Evolutionary conservation across 2,888 invertebrate genomes (phyloP).

Genomic region (Eristalinus sepulchralis): DNA sequence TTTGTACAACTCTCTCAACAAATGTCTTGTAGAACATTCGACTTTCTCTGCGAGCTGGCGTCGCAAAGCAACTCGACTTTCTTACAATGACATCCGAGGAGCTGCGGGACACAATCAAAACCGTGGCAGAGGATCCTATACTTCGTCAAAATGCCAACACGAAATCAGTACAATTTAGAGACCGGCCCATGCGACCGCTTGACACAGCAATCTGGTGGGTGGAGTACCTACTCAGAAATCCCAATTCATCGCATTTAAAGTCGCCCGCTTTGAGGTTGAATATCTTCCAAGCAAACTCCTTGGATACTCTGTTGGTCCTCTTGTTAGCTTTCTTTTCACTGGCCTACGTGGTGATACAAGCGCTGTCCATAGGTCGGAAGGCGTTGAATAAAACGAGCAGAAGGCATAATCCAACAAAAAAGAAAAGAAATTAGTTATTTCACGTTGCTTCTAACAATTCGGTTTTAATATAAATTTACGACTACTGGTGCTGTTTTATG

Average conservation of each 20-base stretch:
- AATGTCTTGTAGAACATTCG: slow-evolving; percentile 46
- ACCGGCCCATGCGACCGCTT: slow-evolving; percentile 82
- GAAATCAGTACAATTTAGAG: slow-evolving; percentile 81
- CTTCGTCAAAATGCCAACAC: slow-evolving; percentile 75
- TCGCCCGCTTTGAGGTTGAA: slow-evolving; percentile 81
- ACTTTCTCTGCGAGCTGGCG: slow-evolving; percentile 57
- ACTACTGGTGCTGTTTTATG: neutral
- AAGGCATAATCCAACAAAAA: neutral
- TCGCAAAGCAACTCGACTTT: slow-evolving; percentile 71
- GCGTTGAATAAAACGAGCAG: neutral
- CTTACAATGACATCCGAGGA: slow-evolving; percentile 61
- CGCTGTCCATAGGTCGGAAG: slow-evolving; percentile 10
- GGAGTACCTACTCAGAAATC: slow-evolving; percentile 83
- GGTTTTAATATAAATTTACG: neutral
- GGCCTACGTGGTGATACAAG: neutral
- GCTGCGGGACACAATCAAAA: slow-evolving; percentile 56
- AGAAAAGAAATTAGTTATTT: neutral
- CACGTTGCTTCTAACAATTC: neutral
- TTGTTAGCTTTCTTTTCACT: slow-evolving; percentile 1
- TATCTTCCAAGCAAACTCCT: slow-evolving; percentile 79
- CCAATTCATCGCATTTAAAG: slow-evolving; percentile 82
- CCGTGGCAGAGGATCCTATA: slow-evolving; percentile 61
- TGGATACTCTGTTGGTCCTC: slow-evolving; percentile 76
- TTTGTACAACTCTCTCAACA: neutral
- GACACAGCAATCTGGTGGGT: slow-evolving; percentile 84